These are phyloP conservation scores for Erythrolamprus reginae DNA, from an alignment of 2,113 vertebrate genomes.

Conservation along the genomic window DNA sequence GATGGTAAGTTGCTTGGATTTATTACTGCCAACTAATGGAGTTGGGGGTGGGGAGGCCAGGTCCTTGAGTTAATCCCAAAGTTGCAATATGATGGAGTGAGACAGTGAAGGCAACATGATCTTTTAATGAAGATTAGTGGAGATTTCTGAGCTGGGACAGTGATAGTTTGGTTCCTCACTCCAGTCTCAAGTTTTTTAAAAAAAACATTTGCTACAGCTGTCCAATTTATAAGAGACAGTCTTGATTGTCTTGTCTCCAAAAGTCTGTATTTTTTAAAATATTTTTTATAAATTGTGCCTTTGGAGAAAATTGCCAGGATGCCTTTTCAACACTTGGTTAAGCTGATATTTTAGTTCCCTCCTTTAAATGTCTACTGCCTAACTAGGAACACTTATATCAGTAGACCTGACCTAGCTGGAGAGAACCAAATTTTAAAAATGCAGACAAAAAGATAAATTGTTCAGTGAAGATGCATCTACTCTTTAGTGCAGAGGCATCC, in stretches of 20 bases:
- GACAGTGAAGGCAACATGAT: slow-evolving; percentile 4
- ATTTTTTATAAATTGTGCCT: neutral
- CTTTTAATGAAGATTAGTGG: slow-evolving; percentile 21
- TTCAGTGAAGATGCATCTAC: neutral
- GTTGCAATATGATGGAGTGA: neutral
- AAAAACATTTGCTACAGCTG: slow-evolving; percentile 38
- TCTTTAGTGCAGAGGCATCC: neutral
- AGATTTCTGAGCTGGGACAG: neutral
- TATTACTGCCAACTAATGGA: neutral
- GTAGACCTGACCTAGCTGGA: neutral
- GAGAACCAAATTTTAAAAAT: neutral
- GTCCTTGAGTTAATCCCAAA: slow-evolving; percentile 33
- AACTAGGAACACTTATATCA: neutral
- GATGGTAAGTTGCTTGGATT: neutral
- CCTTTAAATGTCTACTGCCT: neutral
- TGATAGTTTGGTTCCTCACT: neutral
- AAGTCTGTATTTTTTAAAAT: too few relatives aligned
- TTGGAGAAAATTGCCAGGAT: neutral
- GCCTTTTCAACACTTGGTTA: neutral
- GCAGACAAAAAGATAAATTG: neutral
- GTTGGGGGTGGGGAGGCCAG: slow-evolving; percentile 23
- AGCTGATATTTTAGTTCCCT: neutral
- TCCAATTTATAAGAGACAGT: neutral
- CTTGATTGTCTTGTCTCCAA: neutral
- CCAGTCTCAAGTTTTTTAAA: slow-evolving; percentile 8